These are phyloP conservation scores for Ferrisia virgata DNA, from an alignment of 2,888 invertebrate species.

Conservation along the genomic window DNA sequence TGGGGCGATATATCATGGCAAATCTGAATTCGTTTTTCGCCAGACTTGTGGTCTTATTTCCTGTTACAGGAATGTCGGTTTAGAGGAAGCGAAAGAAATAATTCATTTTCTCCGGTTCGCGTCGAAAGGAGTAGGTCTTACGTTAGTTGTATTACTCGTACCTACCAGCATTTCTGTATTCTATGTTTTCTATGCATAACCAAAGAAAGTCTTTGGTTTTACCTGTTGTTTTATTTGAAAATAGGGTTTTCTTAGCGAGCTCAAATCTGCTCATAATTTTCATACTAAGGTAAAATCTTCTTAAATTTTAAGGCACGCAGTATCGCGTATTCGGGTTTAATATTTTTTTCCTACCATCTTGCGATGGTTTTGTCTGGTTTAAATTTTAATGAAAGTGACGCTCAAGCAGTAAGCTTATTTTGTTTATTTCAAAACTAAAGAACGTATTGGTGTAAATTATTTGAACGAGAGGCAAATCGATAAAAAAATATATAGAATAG, in stretches of 20 bases:
- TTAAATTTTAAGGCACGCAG: neutral
- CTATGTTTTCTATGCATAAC: neutral
- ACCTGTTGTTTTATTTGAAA: conserved; percentile 8
- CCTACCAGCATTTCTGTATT: neutral
- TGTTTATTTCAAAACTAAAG: too few relatives aligned
- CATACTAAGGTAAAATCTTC: neutral
- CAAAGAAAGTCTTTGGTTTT: neutral
- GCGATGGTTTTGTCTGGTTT: neutral
- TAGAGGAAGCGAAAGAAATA: conserved; percentile 1
- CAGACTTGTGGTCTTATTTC: neutral
- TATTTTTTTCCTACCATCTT: neutral
- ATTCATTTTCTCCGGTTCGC: conserved; percentile 2
- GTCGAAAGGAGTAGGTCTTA: neutral
- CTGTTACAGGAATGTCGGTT: neutral
- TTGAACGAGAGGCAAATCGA: too few relatives aligned
- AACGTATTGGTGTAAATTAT: too few relatives aligned
- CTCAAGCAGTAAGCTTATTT: too few relatives aligned
- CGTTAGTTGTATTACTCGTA: too few relatives aligned
- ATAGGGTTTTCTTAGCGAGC: neutral
- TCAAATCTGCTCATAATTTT: conserved; percentile 1
- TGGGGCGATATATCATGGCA: neutral
- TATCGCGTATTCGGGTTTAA: neutral
- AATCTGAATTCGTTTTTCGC: conserved; percentile 3
- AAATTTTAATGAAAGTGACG: neutral
- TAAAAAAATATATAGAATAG: too few relatives aligned